A percentile compares a stretch with the other conserved stretches of the same genome.
Evolutionary conservation across 2,888 invertebrate species (phyloP).

Genomic region (Cheilosia urbana): DNA sequence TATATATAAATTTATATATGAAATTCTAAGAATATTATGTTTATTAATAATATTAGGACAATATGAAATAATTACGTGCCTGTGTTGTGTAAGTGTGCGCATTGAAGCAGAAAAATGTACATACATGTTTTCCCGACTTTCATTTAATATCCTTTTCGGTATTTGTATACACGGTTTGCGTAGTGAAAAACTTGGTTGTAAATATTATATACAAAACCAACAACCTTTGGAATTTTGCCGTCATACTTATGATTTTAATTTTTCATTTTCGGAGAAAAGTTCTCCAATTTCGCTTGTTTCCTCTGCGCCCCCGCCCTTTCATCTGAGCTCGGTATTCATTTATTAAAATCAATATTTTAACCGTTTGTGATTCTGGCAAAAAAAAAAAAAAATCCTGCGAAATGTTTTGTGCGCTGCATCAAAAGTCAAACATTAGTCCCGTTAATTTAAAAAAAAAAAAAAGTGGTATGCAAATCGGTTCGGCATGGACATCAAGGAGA

Average conservation of each 20-base stretch:
- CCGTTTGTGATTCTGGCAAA: neutral
- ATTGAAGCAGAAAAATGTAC: neutral
- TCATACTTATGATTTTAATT: neutral
- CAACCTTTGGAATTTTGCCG: neutral
- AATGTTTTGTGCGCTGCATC: neutral
- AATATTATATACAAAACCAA: conserved; percentile 3
- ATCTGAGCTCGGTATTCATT: neutral
- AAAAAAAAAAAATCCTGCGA: too few species aligned
- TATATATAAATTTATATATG: conserved; percentile 19
- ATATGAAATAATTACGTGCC: conserved; percentile 15
- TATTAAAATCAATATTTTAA: conserved; percentile 1
- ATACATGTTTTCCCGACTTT: neutral
- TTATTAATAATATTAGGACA: conserved; percentile 24
- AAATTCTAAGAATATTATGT: conserved; percentile 23
- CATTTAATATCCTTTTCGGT: neutral
- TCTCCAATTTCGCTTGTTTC: neutral
- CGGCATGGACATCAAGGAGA: too few species aligned
- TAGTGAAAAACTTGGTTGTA: neutral
- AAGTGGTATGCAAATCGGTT: neutral
- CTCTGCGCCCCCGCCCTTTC: neutral
- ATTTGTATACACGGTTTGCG: conserved; percentile 1
- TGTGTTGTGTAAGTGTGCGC: conserved; percentile 38
- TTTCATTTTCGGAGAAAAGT: neutral
- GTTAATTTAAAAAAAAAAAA: neutral
- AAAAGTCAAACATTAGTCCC: neutral